A percentile compares a stretch with the other conserved stretches of the same genome.
phyloP scores from a whole-genome alignment of 2,888 invertebrate species.

The Gonocerus acuteangulatus region DNA sequence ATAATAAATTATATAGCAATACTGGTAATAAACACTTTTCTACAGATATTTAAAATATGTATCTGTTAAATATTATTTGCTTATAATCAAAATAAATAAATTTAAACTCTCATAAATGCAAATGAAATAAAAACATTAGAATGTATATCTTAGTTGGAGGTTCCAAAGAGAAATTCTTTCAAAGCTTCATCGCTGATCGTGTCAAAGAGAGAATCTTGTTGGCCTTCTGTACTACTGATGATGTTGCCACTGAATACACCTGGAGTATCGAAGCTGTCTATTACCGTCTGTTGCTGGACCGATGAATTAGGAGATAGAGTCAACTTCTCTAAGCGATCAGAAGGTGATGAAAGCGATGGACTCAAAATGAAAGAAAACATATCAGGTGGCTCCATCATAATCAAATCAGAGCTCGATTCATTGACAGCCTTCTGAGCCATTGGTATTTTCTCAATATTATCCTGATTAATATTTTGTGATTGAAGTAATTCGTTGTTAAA shows the following conservation, averaged over 20 bases:
- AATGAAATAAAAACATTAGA: not conserved
- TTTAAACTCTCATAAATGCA: no score
- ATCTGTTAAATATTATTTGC: no score
- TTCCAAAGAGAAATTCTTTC: constrained; percentile 29
- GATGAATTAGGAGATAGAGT: constrained; percentile 18
- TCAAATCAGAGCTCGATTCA: not conserved
- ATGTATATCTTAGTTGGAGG: not conserved
- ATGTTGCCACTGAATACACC: not conserved
- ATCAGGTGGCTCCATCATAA: constrained; percentile 22
- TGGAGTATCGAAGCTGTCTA: constrained; percentile 3
- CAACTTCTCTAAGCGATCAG: constrained; percentile 26
- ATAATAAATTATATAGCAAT: no score
- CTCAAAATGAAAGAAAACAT: constrained; percentile 19
- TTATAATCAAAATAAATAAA: no score
- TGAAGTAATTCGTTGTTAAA: not conserved
- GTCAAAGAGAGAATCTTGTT: constrained; percentile 30
- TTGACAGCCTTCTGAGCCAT: not conserved
- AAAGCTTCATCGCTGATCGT: constrained; percentile 30
- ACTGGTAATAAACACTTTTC: no score
- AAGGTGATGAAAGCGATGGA: constrained; percentile 20
- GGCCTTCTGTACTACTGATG: not conserved
- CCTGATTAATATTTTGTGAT: not conserved
- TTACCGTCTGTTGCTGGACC: not conserved
- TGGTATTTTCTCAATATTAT: not conserved
- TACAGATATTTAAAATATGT: no score